These are phyloP conservation scores for Triplophysa siluroides DNA, from an alignment of 2,113 vertebrate genomes.

Conservation along the genomic window DNA sequence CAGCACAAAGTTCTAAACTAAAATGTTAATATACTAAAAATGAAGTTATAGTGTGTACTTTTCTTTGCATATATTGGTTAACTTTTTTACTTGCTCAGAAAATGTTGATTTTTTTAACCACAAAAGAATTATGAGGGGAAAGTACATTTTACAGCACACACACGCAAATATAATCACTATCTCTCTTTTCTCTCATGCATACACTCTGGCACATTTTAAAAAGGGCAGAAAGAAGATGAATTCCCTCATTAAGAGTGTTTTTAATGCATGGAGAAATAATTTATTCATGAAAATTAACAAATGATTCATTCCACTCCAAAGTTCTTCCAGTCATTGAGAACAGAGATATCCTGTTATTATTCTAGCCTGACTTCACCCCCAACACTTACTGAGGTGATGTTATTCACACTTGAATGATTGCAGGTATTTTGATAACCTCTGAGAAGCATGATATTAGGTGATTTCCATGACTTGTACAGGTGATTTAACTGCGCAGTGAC, in stretches of 20 bases:
- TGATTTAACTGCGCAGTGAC: constrained; percentile 12
- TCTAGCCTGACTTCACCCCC: constrained; percentile 40
- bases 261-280: constrained; percentile 73
- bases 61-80: not conserved
- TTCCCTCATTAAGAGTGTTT: constrained; percentile 71
- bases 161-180: not conserved
- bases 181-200: constrained; percentile 32
- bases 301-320: constrained; percentile 65
- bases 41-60: not conserved
- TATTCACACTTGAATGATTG: constrained; percentile 63
- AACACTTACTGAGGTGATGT: constrained; percentile 37
- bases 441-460: constrained; percentile 59
- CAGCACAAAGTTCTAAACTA: not conserved
- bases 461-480: constrained; percentile 53
- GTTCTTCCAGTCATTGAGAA: constrained; percentile 56
- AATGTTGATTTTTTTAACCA: not conserved
- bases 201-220: constrained; percentile 32
- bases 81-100: not conserved
- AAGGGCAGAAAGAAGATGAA: constrained; percentile 64
- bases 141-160: not conserved
- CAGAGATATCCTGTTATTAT: constrained; percentile 64
- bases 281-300: constrained; percentile 75
- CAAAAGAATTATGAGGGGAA: not conserved
- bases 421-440: constrained; percentile 62
- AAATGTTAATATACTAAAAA: not conserved